Percentiles rank a stretch among this genome's conserved stretches.
phyloP scores from a whole-genome alignment of 1,140 invertebrate species.

The Drosophila oshimai region DNA sequence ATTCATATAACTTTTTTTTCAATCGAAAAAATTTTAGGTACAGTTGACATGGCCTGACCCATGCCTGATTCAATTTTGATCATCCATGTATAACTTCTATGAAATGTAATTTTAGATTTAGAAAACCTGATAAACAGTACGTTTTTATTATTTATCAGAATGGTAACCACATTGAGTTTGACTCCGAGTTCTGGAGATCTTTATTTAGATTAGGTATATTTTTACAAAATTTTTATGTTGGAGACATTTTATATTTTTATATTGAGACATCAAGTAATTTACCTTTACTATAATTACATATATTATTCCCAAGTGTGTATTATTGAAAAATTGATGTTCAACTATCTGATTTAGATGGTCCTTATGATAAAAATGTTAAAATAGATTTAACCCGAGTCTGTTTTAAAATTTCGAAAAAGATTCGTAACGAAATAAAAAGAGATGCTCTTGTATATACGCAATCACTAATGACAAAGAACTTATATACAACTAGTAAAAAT shows the following conservation, averaged over 20 bases:
- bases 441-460: neutral
- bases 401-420: neutral
- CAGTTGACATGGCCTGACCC: no score
- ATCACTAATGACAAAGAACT: neutral
- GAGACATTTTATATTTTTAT: no score
- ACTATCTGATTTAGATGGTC: neutral
- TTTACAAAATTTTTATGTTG: slow-evolving; percentile 1
- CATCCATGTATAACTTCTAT: neutral
- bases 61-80: neutral
- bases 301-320: neutral
- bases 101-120: neutral
- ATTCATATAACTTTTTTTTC: no score
- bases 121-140: neutral
- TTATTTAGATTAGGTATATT: neutral
- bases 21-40: no score
- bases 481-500: neutral
- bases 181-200: neutral
- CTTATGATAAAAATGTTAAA: neutral
- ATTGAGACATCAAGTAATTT: neutral
- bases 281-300: neutral
- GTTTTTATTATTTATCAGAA: neutral
- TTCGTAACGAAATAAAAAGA: neutral
- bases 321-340: neutral
- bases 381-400: neutral
- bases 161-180: neutral